Conservation (phyloP, 2,113 vertebrate species). For the Pagrus major region DNA sequence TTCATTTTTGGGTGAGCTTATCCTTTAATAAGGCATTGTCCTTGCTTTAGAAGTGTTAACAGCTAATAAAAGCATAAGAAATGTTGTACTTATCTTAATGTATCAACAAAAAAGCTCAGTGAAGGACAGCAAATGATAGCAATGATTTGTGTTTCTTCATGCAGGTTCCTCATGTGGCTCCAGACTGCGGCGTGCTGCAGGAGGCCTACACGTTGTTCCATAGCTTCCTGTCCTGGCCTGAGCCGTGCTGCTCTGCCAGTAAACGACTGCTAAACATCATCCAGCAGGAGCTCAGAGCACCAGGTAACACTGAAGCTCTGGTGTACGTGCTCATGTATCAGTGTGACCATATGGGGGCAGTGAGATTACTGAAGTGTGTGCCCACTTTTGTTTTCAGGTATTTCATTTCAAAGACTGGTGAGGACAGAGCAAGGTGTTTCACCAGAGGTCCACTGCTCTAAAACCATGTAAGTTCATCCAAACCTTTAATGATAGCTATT, state of each 20-base stretch:
- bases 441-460: conserved; percentile 78
- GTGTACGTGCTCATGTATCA: neutral
- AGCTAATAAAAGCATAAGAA: no score
- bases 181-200: conserved; percentile 84
- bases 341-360: conserved; percentile 15
- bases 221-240: conserved; percentile 92
- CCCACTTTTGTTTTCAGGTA: conserved; percentile 81
- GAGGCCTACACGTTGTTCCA: conserved; percentile 89
- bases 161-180: conserved; percentile 88
- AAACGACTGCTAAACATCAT: conserved; percentile 88
- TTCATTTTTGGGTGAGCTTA: no score
- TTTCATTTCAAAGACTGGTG: conserved; percentile 93
- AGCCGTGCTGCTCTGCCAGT: conserved; percentile 90
- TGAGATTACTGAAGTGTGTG: neutral
- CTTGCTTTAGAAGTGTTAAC: no score
- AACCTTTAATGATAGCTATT: neutral
- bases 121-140: no score
- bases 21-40: no score
- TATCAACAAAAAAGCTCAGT: no score
- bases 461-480: conserved; percentile 88
- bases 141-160: neutral
- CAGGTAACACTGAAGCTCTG: conserved; percentile 81
- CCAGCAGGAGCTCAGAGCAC: conserved; percentile 89
- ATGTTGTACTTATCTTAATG: no score
- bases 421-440: conserved; percentile 89